Percentiles rank a stretch among this genome's conserved stretches.
Conservation (phyloP, 37 sponge, comb jelly and placozoan species). For the Ianthella basta region DNA sequence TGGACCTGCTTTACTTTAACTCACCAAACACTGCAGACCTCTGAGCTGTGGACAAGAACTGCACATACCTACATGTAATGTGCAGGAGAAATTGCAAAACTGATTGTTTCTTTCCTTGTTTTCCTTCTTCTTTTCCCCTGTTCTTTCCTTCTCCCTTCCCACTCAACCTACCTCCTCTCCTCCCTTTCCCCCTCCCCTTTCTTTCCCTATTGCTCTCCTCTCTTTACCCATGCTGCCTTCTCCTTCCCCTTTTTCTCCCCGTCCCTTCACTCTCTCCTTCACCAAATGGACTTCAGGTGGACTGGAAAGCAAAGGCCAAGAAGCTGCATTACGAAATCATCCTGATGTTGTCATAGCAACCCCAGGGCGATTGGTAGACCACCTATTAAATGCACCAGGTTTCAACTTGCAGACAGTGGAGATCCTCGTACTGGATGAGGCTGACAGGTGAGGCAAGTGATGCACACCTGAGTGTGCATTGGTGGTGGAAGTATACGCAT, state of each 20-base stretch:
- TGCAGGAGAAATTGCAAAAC: background rate
- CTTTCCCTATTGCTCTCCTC: background rate
- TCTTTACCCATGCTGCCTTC: background rate
- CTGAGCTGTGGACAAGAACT: too few species aligned
- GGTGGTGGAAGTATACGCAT: background rate
- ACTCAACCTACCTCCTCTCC: background rate
- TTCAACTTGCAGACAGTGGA: constrained; percentile 90
- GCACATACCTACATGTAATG: background rate
- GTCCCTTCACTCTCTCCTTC: background rate
- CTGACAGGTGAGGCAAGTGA: constrained; percentile 77
- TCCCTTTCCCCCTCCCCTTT: background rate
- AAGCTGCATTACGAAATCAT: constrained; percentile 78
- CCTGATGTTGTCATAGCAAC: constrained; percentile 97
- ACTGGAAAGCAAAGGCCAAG: constrained; percentile 89
- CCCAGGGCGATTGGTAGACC: constrained; percentile 96
- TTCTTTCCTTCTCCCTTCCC: background rate
- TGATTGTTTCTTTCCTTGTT: too few species aligned
- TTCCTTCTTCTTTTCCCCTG: too few species aligned
- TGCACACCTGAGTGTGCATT: background rate
- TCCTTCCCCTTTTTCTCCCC: background rate
- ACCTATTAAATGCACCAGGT: constrained; percentile 95
- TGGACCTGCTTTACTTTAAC: too few species aligned
- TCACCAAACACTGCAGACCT: too few species aligned
- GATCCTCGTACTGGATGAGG: constrained; percentile 97
- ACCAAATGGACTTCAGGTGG: constrained; percentile 79